phyloP scores from a whole-genome alignment of 2,888 invertebrate species.

The Pyrrhia umbra region DNA sequence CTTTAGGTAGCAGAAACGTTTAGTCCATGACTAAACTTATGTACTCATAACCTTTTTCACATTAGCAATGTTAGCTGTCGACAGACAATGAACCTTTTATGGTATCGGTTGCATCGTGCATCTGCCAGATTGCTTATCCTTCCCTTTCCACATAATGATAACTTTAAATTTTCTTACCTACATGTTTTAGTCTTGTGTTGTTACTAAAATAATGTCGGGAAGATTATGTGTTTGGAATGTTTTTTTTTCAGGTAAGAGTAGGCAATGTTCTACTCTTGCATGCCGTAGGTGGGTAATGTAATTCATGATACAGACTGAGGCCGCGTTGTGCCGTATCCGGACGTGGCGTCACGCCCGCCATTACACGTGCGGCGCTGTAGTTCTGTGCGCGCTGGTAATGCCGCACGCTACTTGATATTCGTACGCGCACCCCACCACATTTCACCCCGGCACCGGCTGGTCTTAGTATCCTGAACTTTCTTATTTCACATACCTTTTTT shows the following conservation, averaged over 20 bases:
- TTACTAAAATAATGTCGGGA: conserved; percentile 4
- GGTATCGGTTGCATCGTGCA: conserved; percentile 26
- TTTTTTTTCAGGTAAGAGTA: conserved; percentile 51
- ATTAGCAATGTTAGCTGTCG: conserved; percentile 24
- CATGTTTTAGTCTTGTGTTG: conserved; percentile 1
- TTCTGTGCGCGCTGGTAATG: conserved; percentile 59
- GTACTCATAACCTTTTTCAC: conserved; percentile 29
- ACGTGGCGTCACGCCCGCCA: conserved; percentile 81
- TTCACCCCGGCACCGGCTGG: conserved; percentile 82
- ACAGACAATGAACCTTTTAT: conserved; percentile 49
- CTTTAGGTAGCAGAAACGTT: conserved; percentile 29
- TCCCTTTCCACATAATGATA: conserved; percentile 26
- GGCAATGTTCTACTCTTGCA: conserved; percentile 62
- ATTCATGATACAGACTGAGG: conserved; percentile 73
- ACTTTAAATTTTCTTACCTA: conserved; percentile 16
- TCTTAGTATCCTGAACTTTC: conserved; percentile 81
- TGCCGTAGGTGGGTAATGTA: conserved; percentile 67
- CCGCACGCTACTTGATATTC: conserved; percentile 82
- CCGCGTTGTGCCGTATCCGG: conserved; percentile 69
- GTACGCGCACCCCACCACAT: conserved; percentile 78
- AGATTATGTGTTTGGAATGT: neutral
- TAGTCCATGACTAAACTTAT: conserved; percentile 52
- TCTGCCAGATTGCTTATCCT: conserved; percentile 20
- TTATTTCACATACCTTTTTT: conserved; percentile 78
- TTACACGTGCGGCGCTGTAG: conserved; percentile 71